Evolutionary conservation across 2,113 vertebrate genomes (phyloP).

Genomic region (Melanocharis versteri): DNA sequence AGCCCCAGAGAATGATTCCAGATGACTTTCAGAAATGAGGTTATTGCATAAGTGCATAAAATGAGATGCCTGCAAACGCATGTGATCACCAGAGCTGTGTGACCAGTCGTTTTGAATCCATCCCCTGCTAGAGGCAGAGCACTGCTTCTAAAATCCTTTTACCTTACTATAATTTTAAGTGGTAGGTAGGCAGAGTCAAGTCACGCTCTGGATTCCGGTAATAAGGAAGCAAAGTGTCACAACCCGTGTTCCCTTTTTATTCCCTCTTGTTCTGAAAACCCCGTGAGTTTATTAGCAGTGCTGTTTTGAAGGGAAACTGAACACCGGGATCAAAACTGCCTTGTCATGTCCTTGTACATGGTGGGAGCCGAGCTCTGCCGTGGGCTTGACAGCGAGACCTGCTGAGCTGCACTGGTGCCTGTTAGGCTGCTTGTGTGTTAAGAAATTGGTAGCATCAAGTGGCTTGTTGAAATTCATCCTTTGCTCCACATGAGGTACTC

Average conservation of each 20-base stretch:
- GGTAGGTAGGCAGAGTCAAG: background rate
- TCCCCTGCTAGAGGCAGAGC: background rate
- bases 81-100: background rate
- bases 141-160: background rate
- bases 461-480: conserved; percentile 16
- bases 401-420: background rate
- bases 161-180: background rate
- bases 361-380: background rate
- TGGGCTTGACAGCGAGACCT: background rate
- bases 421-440: background rate
- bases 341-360: background rate
- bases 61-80: background rate
- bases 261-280: background rate
- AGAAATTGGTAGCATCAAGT: background rate
- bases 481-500: background rate
- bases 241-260: background rate
- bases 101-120: rapidly evolving
- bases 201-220: background rate
- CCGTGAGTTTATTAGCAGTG: background rate
- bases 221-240: background rate
- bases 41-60: conserved; percentile 16
- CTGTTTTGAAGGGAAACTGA: background rate
- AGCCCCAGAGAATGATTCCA: conserved; percentile 16
- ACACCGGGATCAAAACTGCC: background rate
- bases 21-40: conserved; percentile 36